phyloP scores from a whole-genome alignment of 1,140 invertebrate species.

The Araneus ventricosus region DNA sequence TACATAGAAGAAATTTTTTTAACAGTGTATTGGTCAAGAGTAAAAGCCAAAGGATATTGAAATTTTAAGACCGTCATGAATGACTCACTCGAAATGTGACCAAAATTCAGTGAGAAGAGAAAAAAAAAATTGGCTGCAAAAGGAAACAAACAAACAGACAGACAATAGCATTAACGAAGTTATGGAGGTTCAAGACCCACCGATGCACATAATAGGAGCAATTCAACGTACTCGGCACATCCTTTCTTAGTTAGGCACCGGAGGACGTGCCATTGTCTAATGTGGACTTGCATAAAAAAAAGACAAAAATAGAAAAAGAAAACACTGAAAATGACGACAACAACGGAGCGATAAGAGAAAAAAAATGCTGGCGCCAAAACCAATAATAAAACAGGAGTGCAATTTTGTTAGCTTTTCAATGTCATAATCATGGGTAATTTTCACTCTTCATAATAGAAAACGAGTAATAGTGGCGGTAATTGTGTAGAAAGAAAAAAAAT shows the following conservation, averaged over 20 bases:
- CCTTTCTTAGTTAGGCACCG: conserved; percentile 2
- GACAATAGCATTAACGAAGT: conserved; percentile 57
- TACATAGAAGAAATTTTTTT: no score
- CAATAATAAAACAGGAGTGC: conserved; percentile 62
- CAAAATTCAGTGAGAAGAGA: neutral
- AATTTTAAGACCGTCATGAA: neutral
- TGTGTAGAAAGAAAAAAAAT: neutral
- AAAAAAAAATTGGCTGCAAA: neutral
- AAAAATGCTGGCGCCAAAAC: conserved; percentile 46
- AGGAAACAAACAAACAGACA: conserved; percentile 7
- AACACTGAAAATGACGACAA: neutral
- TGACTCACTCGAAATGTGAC: neutral
- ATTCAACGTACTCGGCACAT: conserved; percentile 56
- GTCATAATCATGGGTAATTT: conserved; percentile 73
- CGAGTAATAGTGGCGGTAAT: conserved; percentile 56
- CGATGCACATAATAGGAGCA: conserved; percentile 65
- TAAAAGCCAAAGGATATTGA: neutral
- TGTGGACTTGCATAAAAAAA: neutral
- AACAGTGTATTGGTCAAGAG: no score
- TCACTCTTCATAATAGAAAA: conserved; percentile 69
- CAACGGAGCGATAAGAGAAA: neutral
- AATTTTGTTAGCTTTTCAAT: conserved; percentile 72
- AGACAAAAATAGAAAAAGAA: neutral
- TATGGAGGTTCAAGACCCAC: conserved; percentile 33
- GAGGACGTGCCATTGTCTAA: conserved; percentile 36